Percentiles rank a stretch among this genome's conserved stretches.
Evolutionary conservation across 2,797 vertebrate genomes (phyloP).

Genomic region (Micrastur ruficollis): DNA sequence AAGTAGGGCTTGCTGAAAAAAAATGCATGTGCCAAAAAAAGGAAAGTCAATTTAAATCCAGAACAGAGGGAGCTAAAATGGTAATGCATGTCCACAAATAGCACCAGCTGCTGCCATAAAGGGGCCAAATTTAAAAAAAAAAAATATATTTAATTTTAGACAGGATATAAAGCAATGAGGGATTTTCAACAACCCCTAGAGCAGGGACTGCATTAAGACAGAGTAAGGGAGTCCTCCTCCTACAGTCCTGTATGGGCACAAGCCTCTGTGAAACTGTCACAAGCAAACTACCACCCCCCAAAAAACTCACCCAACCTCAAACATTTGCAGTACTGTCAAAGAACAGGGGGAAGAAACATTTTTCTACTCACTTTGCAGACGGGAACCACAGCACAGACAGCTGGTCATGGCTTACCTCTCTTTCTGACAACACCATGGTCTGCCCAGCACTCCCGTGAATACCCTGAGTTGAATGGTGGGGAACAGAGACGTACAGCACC

Average conservation of each 20-base stretch:
- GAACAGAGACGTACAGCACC: rapidly evolving
- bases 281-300: not conserved
- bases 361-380: not conserved
- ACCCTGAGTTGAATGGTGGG: rapidly evolving
- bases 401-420: not conserved
- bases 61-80: not conserved
- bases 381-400: not conserved
- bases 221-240: not conserved
- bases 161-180: not conserved
- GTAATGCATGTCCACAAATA: not conserved
- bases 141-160: not conserved
- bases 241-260: not conserved
- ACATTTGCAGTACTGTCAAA: not conserved
- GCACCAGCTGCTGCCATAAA: not conserved
- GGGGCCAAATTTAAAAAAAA: not conserved
- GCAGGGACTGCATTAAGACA: not conserved
- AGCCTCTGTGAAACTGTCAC: not conserved
- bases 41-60: not conserved
- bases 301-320: not conserved
- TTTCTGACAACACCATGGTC: rapidly evolving
- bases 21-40: not conserved
- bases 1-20: not conserved
- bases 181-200: not conserved
- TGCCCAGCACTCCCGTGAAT: rapidly evolving
- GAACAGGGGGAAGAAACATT: not conserved